Percentiles rank a stretch among this genome's conserved stretches.
These are phyloP conservation scores for Frankliniella intonsa DNA, from an alignment of 2,888 invertebrate species.

Conservation along the genomic window DNA sequence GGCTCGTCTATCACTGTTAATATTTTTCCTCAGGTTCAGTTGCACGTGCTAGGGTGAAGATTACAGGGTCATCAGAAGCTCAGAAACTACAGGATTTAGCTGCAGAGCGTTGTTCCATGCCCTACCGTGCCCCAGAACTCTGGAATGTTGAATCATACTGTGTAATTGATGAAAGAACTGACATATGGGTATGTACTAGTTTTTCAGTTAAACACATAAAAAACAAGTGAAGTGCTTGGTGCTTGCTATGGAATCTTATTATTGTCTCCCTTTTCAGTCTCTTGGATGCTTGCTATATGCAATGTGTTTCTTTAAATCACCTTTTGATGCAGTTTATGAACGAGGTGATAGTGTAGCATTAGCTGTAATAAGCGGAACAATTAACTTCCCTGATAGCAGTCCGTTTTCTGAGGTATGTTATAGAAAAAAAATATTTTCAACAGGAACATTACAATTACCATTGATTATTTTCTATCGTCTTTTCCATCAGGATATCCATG, in stretches of 20 bases:
- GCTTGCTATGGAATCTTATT: neutral
- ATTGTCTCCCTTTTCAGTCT: constrained; percentile 54
- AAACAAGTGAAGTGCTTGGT: neutral
- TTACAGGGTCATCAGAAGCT: constrained; percentile 63
- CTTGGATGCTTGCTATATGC: constrained; percentile 82
- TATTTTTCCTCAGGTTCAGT: constrained; percentile 54
- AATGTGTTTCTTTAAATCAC: constrained; percentile 77
- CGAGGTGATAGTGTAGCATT: constrained; percentile 82
- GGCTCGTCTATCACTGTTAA: constrained; percentile 30
- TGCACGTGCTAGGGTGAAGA: constrained; percentile 59
- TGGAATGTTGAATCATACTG: constrained; percentile 79
- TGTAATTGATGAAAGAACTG: constrained; percentile 75
- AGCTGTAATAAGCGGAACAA: constrained; percentile 71
- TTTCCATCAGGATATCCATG: constrained; percentile 60
- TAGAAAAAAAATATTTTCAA: constrained; percentile 2
- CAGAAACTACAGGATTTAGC: constrained; percentile 71
- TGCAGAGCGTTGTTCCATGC: constrained; percentile 80
- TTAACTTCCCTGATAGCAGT: constrained; percentile 64
- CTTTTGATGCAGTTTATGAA: constrained; percentile 78
- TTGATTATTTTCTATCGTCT: constrained; percentile 33
- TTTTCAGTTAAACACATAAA: neutral
- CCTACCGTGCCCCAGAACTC: constrained; percentile 81
- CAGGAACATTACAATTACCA: neutral
- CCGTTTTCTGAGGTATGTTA: constrained; percentile 56
- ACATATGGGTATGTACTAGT: constrained; percentile 67